phyloP scores from a whole-genome alignment of 2,113 vertebrate species.

The Abramis brama region DNA sequence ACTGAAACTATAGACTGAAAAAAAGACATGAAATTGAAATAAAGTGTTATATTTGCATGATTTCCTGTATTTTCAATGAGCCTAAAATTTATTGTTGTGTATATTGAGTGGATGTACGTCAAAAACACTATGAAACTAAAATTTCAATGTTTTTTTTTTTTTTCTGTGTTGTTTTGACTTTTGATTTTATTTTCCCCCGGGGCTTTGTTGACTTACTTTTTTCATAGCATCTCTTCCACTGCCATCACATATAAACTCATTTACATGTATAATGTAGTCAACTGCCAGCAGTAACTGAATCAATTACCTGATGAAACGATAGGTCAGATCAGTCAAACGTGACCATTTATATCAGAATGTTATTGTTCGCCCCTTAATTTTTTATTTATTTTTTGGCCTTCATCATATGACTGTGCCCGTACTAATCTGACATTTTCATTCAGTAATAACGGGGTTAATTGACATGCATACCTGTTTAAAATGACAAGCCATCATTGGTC shows the following conservation, averaged over 20 bases:
- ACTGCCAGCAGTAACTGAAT: background rate
- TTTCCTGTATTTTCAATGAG: slow-evolving; percentile 77
- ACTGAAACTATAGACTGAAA: slow-evolving; percentile 67
- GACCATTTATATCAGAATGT: background rate
- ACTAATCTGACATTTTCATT: background rate
- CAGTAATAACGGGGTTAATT: slow-evolving; percentile 3
- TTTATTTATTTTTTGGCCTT: background rate
- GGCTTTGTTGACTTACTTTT: slow-evolving; percentile 9
- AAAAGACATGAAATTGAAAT: slow-evolving; percentile 72
- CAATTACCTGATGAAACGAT: background rate
- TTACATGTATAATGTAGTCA: background rate
- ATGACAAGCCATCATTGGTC: background rate
- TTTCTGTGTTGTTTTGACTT: slow-evolving; percentile 58
- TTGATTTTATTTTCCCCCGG: background rate
- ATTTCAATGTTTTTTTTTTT: slow-evolving; percentile 45
- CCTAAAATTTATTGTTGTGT: slow-evolving; percentile 72
- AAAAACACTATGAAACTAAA: slow-evolving; percentile 53
- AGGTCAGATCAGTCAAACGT: background rate
- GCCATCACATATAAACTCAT: background rate
- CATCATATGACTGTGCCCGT: background rate
- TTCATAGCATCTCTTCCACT: background rate
- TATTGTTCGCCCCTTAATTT: background rate
- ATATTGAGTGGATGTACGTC: slow-evolving; percentile 71
- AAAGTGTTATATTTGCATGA: slow-evolving; percentile 85
- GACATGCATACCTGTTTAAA: slow-evolving; percentile 8